Conservation (phyloP, 2,113 vertebrate species). For the Strix uralensis region DNA sequence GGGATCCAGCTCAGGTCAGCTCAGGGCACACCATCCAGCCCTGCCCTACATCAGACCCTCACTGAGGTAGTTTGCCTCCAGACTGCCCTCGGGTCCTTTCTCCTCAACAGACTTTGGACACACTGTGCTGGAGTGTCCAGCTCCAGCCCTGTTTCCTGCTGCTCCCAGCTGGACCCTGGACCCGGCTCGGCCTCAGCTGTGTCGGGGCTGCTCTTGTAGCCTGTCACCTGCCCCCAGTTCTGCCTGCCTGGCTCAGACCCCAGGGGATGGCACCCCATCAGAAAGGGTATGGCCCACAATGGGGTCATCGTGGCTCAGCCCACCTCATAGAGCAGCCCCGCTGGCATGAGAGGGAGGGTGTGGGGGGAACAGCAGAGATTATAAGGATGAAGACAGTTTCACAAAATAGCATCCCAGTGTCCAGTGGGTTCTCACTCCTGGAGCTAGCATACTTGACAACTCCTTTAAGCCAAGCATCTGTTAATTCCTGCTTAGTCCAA, state of each 20-base stretch:
- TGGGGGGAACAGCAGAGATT: not conserved
- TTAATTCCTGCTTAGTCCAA: not conserved
- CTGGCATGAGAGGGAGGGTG: not conserved
- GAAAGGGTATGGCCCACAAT: accelerated
- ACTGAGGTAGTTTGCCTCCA: not conserved
- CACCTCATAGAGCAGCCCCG: accelerated
- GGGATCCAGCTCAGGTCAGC: not conserved
- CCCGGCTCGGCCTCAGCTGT: accelerated
- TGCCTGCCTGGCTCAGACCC: not conserved
- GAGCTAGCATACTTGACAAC: not conserved
- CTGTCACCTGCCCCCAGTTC: not conserved
- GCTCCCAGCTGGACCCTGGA: not conserved
- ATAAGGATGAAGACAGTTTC: not conserved
- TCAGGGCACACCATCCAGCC: accelerated
- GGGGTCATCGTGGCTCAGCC: not conserved
- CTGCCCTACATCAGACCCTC: not conserved
- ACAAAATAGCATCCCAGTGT: not conserved
- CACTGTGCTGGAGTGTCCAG: not conserved
- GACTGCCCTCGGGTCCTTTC: not conserved
- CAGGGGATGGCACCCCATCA: not conserved
- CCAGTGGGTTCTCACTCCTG: not conserved
- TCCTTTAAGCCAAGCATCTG: conserved; percentile 12
- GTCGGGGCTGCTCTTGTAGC: not conserved
- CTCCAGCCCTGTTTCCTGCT: not conserved
- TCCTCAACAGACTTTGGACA: not conserved